Evolutionary conservation across 2,888 invertebrate species (phyloP).

Genomic region (Drosophila kanekoi): DNA sequence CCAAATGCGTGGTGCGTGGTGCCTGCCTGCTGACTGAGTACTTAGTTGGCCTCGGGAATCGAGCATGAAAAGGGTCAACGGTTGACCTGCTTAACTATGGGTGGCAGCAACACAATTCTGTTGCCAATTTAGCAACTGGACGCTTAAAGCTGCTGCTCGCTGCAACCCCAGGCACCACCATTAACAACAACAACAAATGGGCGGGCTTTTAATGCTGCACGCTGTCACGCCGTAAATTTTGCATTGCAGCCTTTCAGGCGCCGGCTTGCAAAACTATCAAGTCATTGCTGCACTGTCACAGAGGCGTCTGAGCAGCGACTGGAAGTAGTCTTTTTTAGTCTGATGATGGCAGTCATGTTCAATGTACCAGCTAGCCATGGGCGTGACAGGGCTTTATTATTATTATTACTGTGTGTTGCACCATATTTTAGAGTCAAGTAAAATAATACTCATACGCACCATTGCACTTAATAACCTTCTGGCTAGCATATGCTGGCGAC

Average conservation of each 20-base stretch:
- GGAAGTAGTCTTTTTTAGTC: constrained; percentile 11
- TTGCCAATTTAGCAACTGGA: constrained; percentile 48
- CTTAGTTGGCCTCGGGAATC: constrained; percentile 1
- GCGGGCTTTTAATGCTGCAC: not conserved
- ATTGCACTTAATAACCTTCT: constrained; percentile 61
- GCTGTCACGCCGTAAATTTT: constrained; percentile 45
- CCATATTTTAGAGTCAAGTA: constrained; percentile 48
- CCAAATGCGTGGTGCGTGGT: constrained; percentile 20
- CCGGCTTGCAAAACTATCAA: constrained; percentile 57
- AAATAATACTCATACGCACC: constrained; percentile 73
- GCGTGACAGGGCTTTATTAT: constrained; percentile 36
- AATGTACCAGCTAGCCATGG: constrained; percentile 12
- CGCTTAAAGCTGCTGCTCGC: constrained; percentile 32
- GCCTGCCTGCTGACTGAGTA: constrained; percentile 6
- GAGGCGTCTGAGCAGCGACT: not conserved
- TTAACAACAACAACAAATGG: constrained; percentile 7
- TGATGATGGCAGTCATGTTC: constrained; percentile 6
- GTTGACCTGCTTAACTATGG: constrained; percentile 40
- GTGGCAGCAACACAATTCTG: not conserved
- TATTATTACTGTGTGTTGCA: constrained; percentile 35
- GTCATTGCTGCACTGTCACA: constrained; percentile 26
- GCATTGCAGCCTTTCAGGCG: constrained; percentile 58
- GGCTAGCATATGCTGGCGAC: constrained; percentile 7
- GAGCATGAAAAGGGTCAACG: constrained; percentile 41
- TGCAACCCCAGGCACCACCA: not conserved